Conservation (phyloP, 2,797 vertebrate species). For the Rhinophrynus dorsalis region DNA sequence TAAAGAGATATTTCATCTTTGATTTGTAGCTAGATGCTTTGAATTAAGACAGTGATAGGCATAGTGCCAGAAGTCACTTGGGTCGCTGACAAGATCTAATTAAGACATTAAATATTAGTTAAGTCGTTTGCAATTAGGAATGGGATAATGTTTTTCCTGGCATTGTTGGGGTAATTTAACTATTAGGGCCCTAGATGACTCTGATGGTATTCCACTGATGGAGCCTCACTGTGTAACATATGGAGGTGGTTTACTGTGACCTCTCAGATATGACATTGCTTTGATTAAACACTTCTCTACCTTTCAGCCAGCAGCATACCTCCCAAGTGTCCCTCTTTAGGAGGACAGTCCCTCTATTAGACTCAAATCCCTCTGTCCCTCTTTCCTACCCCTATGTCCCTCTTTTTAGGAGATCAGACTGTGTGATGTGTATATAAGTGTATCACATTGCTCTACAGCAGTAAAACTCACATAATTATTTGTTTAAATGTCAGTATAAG, state of each 20-base stretch:
- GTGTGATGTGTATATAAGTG: no score
- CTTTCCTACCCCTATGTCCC: no score
- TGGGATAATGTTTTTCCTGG: conserved; percentile 65
- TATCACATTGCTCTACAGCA: no score
- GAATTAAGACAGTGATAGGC: conserved; percentile 59
- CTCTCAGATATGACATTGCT: conserved; percentile 67
- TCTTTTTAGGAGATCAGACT: no score
- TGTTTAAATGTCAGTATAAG: no score
- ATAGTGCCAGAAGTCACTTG: conserved; percentile 60
- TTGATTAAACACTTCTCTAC: conserved; percentile 37
- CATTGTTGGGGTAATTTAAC: conserved; percentile 62
- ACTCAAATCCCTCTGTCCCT: no score
- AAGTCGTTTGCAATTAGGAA: conserved; percentile 70
- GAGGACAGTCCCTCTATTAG: no score
- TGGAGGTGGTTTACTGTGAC: conserved; percentile 62
- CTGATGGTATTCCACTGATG: conserved; percentile 63
- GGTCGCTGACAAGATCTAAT: conserved; percentile 68
- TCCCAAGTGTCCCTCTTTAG: no score
- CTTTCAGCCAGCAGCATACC: conserved; percentile 56
- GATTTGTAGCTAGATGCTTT: conserved; percentile 56
- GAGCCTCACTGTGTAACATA: conserved; percentile 65
- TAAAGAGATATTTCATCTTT: no score
- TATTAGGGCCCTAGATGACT: conserved; percentile 60
- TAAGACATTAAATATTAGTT: conserved; percentile 73
- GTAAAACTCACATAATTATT: no score